These are phyloP conservation scores for Limnephilus rhombicus DNA, from an alignment of 2,888 invertebrate species.

Conservation along the genomic window DNA sequence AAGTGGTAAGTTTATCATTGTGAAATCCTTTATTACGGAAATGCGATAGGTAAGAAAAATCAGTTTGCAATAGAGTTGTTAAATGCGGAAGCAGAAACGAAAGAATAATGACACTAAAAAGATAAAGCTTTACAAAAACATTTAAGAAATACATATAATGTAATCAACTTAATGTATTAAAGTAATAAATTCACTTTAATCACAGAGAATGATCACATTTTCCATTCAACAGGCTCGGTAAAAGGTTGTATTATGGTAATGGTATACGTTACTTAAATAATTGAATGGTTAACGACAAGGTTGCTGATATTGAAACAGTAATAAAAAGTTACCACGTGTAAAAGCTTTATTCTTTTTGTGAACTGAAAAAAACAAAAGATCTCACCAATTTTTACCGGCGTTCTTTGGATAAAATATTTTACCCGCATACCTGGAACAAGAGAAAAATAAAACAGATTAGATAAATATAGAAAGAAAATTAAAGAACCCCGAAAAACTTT, in stretches of 20 bases:
- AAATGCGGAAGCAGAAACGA: constrained; percentile 2
- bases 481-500: neutral
- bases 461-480: neutral
- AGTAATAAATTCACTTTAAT: neutral
- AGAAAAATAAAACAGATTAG: neutral
- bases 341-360: neutral
- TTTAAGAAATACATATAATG: neutral
- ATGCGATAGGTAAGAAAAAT: constrained; percentile 29
- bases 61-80: constrained; percentile 34
- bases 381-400: neutral
- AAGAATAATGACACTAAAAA: constrained; percentile 18
- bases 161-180: neutral
- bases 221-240: neutral
- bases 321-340: neutral
- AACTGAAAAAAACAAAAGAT: neutral
- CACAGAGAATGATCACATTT: neutral
- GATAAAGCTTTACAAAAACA: constrained; percentile 19
- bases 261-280: neutral
- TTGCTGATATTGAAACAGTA: neutral
- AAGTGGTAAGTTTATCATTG: constrained; percentile 42
- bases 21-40: constrained; percentile 50
- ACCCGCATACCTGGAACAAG: neutral
- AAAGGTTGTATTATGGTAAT: neutral
- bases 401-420: neutral
- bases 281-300: neutral